phyloP scores from a whole-genome alignment of 2,113 vertebrate genomes.

The Apteryx owenii region DNA sequence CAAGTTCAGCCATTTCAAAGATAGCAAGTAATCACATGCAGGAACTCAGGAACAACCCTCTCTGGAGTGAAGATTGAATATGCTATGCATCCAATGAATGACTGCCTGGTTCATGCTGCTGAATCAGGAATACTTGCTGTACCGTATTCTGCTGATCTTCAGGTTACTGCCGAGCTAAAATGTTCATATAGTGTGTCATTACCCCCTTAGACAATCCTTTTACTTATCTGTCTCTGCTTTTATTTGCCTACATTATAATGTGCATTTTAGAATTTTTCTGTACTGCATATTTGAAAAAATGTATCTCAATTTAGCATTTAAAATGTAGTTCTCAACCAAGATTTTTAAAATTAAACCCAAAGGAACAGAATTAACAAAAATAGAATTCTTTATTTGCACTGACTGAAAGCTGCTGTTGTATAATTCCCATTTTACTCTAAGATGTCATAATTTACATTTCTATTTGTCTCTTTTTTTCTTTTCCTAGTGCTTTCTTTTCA shows the following conservation, averaged over 20 bases:
- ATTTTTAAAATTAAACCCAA: slow-evolving; percentile 45
- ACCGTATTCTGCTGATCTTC: not conserved
- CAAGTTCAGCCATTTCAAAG: not conserved
- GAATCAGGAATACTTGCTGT: not conserved
- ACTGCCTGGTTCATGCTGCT: not conserved
- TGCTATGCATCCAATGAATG: not conserved
- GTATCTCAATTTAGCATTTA: not conserved
- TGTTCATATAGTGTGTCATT: not conserved
- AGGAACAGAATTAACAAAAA: not conserved
- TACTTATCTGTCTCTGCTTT: not conserved
- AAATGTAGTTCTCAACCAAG: slow-evolving; percentile 9
- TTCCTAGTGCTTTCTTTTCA: not conserved
- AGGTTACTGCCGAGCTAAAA: not conserved
- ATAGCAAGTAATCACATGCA: not conserved
- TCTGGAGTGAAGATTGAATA: not conserved
- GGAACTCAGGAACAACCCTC: not conserved
- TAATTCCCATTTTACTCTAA: not conserved
- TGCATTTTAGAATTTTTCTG: slow-evolving; percentile 21
- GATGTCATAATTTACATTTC: not conserved
- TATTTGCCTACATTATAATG: not conserved
- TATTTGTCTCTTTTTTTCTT: not conserved
- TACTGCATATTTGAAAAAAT: not conserved
- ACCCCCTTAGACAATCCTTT: not conserved
- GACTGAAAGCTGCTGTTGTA: not conserved
- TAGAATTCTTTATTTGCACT: not conserved